Evolutionary conservation across 2,797 vertebrate genomes (phyloP), one percentile per base, ranked within the genome.

Genomic region (Epinephelus malabaricus): DNA sequence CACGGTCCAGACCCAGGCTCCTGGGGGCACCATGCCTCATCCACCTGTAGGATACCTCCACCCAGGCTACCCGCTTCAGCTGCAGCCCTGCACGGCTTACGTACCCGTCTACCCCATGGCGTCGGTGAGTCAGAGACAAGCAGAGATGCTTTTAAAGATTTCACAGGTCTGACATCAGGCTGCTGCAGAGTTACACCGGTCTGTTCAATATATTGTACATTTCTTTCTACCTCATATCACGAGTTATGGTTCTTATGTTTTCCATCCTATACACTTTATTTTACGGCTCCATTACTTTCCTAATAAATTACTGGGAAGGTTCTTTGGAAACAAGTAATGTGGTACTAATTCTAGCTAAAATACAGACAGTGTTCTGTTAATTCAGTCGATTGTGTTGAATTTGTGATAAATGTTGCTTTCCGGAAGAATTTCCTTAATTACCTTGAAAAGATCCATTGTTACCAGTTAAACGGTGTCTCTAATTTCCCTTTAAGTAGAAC

Each of bases 11-110:
- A 98, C 97, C 30, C 97, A 97, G 65, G 94, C 65, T 40, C 93
- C 79, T 1, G 96, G 80, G 59, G 96, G 96, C 25, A 89, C 93
- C 13, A 90, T 96, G 79, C 74, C 92, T 18, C 95, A 95, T 76
- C 96, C 96, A 0, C 95, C 96, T 0, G 96, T 97, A 68, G 97
- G 97, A 69, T 98, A 98, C 87, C 89, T 97, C 77, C 96, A 96
- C 55, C 95, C 97, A 0, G 97, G 96, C 19, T 98, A 98, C 88
- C 97, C 97, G 0, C 95, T 98, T 51, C 97, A 98, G 91, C 95
- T 98, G 81, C 97, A 98, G 87, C 97, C 97, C 55, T 98, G 97
- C 94, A 97, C 97, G 0, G 97, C 97, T n/a, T 98, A 98, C 6
- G 96, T 98, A 63, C 97, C 97, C 0, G 95, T 98, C 71, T 98